phyloP scores from a whole-genome alignment of 2,113 vertebrate genomes.

The Polyodon spathula region DNA sequence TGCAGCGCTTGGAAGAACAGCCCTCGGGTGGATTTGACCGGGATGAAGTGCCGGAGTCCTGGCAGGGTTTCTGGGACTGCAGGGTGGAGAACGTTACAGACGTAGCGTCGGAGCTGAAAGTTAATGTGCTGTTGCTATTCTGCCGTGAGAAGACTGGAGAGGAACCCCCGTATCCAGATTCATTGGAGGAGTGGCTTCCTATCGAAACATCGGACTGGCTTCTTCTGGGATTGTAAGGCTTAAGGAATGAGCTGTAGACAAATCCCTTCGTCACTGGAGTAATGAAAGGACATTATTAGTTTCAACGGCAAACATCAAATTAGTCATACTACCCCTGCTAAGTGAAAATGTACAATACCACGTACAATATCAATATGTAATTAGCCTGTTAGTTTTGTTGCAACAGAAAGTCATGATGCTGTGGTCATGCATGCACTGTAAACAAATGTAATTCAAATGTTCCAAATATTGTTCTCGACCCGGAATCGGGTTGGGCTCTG shows the following conservation, averaged over 20 bases:
- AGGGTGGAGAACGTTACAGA: constrained; percentile 58
- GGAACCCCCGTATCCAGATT: constrained; percentile 78
- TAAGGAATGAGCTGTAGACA: constrained; percentile 95
- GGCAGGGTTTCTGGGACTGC: constrained; percentile 24
- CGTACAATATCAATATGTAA: neutral
- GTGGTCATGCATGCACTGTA: too few relatives aligned
- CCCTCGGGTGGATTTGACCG: constrained; percentile 26
- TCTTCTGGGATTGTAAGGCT: constrained; percentile 87
- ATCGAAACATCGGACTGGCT: constrained; percentile 87
- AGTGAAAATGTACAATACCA: too few relatives aligned
- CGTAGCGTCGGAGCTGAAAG: constrained; percentile 54
- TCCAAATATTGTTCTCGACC: too few relatives aligned
- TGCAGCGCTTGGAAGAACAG: constrained; percentile 17
- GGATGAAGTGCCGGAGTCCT: neutral
- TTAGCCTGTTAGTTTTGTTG: too few relatives aligned
- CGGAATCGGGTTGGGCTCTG: too few relatives aligned
- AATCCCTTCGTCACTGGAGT: constrained; percentile 80
- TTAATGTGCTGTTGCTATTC: constrained; percentile 65
- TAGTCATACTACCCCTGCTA: too few relatives aligned
- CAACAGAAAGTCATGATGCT: too few relatives aligned
- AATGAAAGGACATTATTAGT: constrained; percentile 6
- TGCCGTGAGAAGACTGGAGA: constrained; percentile 71
- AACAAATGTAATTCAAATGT: too few relatives aligned
- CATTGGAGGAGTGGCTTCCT: constrained; percentile 86
- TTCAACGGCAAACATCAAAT: neutral